phyloP scores from a whole-genome alignment of 1,140 invertebrate genomes.

The Pantala flavescens region DNA sequence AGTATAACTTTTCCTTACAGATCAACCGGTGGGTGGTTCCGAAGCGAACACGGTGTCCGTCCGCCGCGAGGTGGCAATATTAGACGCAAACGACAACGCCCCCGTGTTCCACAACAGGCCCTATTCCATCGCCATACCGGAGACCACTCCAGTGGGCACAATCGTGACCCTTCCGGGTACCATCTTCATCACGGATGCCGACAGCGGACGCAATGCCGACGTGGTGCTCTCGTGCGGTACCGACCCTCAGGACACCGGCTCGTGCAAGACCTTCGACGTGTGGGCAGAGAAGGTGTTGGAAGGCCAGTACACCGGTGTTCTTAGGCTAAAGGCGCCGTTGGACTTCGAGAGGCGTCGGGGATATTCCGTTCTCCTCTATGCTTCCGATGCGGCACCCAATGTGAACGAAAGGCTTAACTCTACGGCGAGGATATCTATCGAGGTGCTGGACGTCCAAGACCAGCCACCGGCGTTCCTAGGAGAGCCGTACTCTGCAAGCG shows the following conservation, averaged over 20 bases:
- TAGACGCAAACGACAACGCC: slow-evolving; percentile 69
- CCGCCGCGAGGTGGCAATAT: slow-evolving; percentile 60
- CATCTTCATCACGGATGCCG: slow-evolving; percentile 65
- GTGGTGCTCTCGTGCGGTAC: slow-evolving; percentile 51
- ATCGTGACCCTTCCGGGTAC: slow-evolving; percentile 39
- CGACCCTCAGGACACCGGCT: slow-evolving; percentile 45
- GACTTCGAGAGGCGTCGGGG: slow-evolving; percentile 65
- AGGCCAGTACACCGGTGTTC: slow-evolving; percentile 56
- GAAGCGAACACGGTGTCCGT: slow-evolving; percentile 70
- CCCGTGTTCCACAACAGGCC: slow-evolving; percentile 59
- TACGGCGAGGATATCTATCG: slow-evolving; percentile 58
- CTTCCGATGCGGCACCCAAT: slow-evolving; percentile 50
- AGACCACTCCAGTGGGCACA: slow-evolving; percentile 53
- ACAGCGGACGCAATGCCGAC: slow-evolving; percentile 64
- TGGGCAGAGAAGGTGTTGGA: slow-evolving; percentile 41
- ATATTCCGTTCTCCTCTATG: slow-evolving; percentile 55
- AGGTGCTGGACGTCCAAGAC: slow-evolving; percentile 67
- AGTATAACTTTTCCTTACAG: too few relatives aligned
- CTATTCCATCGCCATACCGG: slow-evolving; percentile 58
- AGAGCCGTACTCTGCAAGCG: slow-evolving; percentile 62
- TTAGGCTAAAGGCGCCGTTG: slow-evolving; percentile 49
- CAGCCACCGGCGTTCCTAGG: slow-evolving; percentile 68
- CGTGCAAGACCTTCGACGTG: slow-evolving; percentile 54
- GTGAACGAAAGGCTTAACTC: slow-evolving; percentile 45
- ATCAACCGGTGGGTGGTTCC: slow-evolving; percentile 53